Evolutionary conservation across 1,140 invertebrate genomes (phyloP), one percentile per base, ranked within the genome.

Genomic region (Holcopasites calliopsidis): DNA sequence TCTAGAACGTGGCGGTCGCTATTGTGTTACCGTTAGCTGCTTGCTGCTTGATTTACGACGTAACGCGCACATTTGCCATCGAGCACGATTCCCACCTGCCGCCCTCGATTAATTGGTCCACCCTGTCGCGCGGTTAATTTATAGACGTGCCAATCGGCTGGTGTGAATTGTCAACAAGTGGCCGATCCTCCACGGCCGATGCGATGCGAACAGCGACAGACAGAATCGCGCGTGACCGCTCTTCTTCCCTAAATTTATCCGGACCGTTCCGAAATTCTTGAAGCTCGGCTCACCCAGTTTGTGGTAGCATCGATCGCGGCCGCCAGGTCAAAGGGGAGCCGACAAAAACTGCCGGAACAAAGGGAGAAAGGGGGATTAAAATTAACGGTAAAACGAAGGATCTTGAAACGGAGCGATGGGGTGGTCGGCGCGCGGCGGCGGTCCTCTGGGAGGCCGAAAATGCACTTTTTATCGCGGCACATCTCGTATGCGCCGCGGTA

Each of bases 401-500:
- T 23, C 10, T 3, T 10, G 47, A 49, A 44, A 40, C 1, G 31
- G 52, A 65, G 61, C 49, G 47, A 52, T 28, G 49, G 10, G 38
- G 28, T 40, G 6, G 38, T 6, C 38, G 38, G 3, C 26, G 23
- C 11, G 26, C 40, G 16, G 1, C 62, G 75, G 49, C 26, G 65
- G 72, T 77, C 77, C 83, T 83, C 55, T 40, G 76, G 76, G 79
- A 84, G 62, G 75, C 69, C 77, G 76, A 80, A 84, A 84, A 83
- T 88, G 83, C 80, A 88, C 80, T 85, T 87, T 88, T 87, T 87
- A 86, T 87, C 82, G 80, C 57, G 58, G 40, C 75, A 71, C 80
- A 87, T 85, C 78, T 87, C 72, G 84, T 84, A 88, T 87, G 87
- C 80, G 62, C 54, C 47, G 71, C 47, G 65, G 68, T 72, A 77